phyloP scores from a whole-genome alignment of 2,797 vertebrate species.

The Champsocephalus esox region DNA sequence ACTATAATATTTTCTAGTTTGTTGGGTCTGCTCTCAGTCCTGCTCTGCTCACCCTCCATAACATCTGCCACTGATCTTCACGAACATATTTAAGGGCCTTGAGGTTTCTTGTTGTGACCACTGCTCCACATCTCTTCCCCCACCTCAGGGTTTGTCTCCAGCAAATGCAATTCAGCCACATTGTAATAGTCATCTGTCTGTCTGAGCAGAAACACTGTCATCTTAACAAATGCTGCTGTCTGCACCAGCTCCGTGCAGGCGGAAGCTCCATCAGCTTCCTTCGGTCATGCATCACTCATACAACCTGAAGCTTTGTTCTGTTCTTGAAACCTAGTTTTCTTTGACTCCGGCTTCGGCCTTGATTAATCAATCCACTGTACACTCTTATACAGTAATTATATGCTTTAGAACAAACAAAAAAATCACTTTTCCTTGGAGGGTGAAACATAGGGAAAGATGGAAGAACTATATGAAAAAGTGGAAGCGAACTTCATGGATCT shows the following conservation, averaged over 20 bases:
- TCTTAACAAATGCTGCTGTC: slow-evolving; percentile 34
- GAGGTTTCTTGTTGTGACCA: slow-evolving; percentile 46
- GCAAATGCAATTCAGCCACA: slow-evolving; percentile 22
- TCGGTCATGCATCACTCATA: slow-evolving; percentile 34
- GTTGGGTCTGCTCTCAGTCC: neutral
- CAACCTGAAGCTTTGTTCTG: slow-evolving; percentile 9
- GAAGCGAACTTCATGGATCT: neutral
- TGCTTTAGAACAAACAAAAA: neutral
- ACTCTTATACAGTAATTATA: neutral
- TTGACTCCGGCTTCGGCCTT: neutral
- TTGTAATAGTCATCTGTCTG: slow-evolving; percentile 44
- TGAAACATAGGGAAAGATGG: neutral
- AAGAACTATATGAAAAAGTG: neutral
- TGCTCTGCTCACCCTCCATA: slow-evolving; percentile 20
- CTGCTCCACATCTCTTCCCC: slow-evolving; percentile 3
- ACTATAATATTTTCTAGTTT: too few relatives aligned
- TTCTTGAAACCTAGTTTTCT: slow-evolving; percentile 31
- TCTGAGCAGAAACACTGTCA: slow-evolving; percentile 39
- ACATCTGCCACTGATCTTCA: slow-evolving; percentile 44
- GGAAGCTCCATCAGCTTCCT: slow-evolving; percentile 23
- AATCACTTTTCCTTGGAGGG: neutral
- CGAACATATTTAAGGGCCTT: slow-evolving; percentile 34
- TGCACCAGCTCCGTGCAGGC: slow-evolving; percentile 13
- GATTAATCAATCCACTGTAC: slow-evolving; percentile 8
- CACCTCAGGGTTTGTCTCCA: slow-evolving; percentile 30